Percentiles rank a stretch among this genome's conserved stretches.
Conservation (phyloP, 2,113 vertebrate species). For the Apodemus sylvaticus region DNA sequence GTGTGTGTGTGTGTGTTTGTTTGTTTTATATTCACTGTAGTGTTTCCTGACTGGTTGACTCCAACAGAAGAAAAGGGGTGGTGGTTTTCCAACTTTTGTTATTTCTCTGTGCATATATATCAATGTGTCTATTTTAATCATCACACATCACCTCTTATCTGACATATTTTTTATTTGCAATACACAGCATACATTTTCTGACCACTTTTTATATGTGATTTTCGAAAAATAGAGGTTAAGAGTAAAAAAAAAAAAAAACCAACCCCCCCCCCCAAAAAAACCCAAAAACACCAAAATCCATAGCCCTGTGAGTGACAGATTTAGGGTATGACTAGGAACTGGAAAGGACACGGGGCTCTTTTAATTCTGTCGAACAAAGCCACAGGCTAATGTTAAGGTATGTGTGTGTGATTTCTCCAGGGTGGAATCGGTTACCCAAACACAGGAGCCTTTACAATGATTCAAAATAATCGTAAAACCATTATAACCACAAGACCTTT, state of each 20-base stretch:
- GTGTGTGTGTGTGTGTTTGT: too few relatives aligned
- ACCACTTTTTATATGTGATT: slow-evolving; percentile 3
- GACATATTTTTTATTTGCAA: slow-evolving; percentile 43
- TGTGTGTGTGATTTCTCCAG: slow-evolving; percentile 70
- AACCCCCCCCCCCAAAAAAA: too few relatives aligned
- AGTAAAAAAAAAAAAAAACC: slow-evolving; percentile 60
- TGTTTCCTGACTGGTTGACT: background rate
- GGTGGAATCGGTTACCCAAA: slow-evolving; percentile 73
- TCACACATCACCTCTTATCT: background rate
- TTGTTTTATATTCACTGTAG: background rate
- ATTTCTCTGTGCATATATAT: background rate
- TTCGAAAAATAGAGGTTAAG: slow-evolving; percentile 30
- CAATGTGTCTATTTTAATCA: background rate
- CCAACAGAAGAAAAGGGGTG: background rate
- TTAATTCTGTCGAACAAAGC: slow-evolving; percentile 75
- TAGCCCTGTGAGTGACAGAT: slow-evolving; percentile 60
- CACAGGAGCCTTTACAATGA: slow-evolving; percentile 72
- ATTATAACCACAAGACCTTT: slow-evolving; percentile 73
- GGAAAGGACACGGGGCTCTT: slow-evolving; percentile 71
- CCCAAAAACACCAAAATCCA: too few relatives aligned
- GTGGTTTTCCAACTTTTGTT: background rate
- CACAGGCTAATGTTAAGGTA: slow-evolving; percentile 70
- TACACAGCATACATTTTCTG: background rate
- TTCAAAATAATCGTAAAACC: slow-evolving; percentile 77
- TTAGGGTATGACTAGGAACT: slow-evolving; percentile 31